A percentile compares a stretch with the other conserved stretches of the same genome.
phyloP scores from a whole-genome alignment of 1,140 invertebrate genomes.

The Anadara kagoshimensis region DNA sequence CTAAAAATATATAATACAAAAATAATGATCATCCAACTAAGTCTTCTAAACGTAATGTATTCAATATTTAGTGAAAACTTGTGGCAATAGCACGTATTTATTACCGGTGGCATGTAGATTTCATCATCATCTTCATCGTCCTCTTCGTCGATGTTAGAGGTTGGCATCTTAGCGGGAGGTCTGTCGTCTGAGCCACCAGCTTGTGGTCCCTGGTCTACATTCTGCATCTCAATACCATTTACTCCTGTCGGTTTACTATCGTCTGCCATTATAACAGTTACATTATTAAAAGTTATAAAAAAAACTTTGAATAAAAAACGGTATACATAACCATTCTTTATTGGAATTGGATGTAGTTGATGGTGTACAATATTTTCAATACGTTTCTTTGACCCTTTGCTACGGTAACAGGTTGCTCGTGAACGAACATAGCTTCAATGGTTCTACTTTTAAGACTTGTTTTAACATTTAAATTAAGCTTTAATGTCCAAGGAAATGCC shows the following conservation, averaged over 20 bases:
- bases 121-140: slow-evolving; percentile 53
- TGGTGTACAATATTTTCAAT: too few species aligned
- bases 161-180: neutral
- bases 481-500: too few species aligned
- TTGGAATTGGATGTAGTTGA: too few species aligned
- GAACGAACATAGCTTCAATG: too few species aligned
- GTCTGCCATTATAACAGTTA: neutral
- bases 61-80: neutral
- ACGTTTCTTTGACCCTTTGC: too few species aligned
- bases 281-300: neutral
- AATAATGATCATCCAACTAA: too few species aligned
- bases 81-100: neutral
- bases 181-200: neutral
- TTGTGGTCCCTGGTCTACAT: slow-evolving; percentile 13
- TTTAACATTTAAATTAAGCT: too few species aligned
- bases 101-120: slow-evolving; percentile 54
- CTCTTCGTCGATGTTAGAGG: neutral
- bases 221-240: slow-evolving; percentile 29
- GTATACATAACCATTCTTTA: neutral
- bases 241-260: neutral
- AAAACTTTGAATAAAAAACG: neutral
- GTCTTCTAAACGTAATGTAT: neutral
- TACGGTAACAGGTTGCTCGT: too few species aligned
- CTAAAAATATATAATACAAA: too few species aligned
- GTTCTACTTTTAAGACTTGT: too few species aligned